Percentiles rank a stretch among this genome's conserved stretches.
phyloP scores from a whole-genome alignment of 2,888 invertebrate species.

The Rhodophaea formosa region DNA sequence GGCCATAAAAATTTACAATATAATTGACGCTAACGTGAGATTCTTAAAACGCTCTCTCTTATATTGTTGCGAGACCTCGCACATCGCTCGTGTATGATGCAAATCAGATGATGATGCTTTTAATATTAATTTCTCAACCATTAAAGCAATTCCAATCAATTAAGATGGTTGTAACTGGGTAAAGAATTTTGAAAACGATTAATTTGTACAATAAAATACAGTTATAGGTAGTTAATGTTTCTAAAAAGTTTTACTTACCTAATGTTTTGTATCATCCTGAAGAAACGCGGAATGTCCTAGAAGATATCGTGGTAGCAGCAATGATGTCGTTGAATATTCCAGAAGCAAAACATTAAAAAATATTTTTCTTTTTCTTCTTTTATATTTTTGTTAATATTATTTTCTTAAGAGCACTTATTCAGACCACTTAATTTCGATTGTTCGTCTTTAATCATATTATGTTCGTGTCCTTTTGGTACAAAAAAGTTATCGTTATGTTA shows the following conservation, averaged over 20 bases:
- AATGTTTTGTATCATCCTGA: conserved; percentile 68
- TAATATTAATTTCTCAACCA: conserved; percentile 11
- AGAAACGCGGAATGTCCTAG: conserved; percentile 51
- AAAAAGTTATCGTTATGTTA: conserved; percentile 21
- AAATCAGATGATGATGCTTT: conserved; percentile 1
- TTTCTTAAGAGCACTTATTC: conserved; percentile 59
- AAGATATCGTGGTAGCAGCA: conserved; percentile 35
- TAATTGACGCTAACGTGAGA: conserved; percentile 27
- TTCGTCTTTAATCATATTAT: conserved; percentile 47
- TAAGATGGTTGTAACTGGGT: too few relatives aligned
- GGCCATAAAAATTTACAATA: conserved; percentile 30
- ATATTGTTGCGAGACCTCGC: conserved; percentile 14
- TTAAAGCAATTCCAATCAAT: background rate
- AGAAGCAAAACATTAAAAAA: conserved; percentile 36
- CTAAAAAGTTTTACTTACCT: conserved; percentile 55
- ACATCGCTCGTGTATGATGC: background rate
- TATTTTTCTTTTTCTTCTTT: conserved; percentile 36
- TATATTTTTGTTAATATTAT: conserved; percentile 45
- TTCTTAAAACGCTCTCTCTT: conserved; percentile 22
- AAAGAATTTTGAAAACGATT: too few relatives aligned
- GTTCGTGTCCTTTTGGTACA: conserved; percentile 56
- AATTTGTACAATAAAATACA: too few relatives aligned
- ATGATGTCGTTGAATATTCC: conserved; percentile 30
- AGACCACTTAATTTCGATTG: conserved; percentile 49
- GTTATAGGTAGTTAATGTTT: background rate